phyloP scores from a whole-genome alignment of 2,888 invertebrate genomes.

The Lepeophtheirus nordmannii region DNA sequence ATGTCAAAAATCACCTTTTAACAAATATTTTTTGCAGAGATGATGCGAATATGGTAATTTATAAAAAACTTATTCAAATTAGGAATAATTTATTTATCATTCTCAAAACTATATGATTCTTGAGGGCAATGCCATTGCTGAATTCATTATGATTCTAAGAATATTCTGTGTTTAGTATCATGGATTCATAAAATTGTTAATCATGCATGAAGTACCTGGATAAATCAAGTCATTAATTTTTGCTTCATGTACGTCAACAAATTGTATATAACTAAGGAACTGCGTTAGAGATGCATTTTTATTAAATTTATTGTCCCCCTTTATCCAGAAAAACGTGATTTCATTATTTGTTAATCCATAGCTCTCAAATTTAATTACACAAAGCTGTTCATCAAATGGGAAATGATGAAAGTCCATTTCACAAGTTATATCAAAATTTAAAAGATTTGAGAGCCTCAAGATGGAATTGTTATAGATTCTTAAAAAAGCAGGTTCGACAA shows the following conservation, averaged over 20 bases:
- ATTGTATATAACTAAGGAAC: not conserved
- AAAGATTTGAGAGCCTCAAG: too few species aligned
- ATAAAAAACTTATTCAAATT: too few species aligned
- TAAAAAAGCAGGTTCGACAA: too few species aligned
- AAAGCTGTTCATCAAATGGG: not conserved
- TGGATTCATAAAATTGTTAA: too few species aligned
- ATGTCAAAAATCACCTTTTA: too few species aligned
- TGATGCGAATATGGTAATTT: too few species aligned
- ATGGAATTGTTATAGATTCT: too few species aligned
- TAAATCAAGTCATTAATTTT: conserved; percentile 2
- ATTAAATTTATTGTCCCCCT: not conserved
- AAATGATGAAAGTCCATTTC: conserved; percentile 7
- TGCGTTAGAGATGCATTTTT: not conserved
- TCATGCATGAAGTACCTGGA: not conserved
- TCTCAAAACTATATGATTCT: too few species aligned
- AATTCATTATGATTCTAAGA: too few species aligned
- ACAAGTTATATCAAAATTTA: not conserved
- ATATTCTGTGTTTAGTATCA: too few species aligned
- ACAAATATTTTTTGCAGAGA: too few species aligned
- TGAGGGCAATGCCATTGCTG: not conserved
- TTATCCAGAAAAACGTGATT: not conserved
- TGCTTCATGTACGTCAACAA: not conserved
- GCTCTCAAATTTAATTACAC: not conserved
- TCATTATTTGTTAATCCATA: not conserved
- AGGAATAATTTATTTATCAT: too few species aligned